Conservation (phyloP, 2,113 vertebrate species). For the Tyto alba region DNA sequence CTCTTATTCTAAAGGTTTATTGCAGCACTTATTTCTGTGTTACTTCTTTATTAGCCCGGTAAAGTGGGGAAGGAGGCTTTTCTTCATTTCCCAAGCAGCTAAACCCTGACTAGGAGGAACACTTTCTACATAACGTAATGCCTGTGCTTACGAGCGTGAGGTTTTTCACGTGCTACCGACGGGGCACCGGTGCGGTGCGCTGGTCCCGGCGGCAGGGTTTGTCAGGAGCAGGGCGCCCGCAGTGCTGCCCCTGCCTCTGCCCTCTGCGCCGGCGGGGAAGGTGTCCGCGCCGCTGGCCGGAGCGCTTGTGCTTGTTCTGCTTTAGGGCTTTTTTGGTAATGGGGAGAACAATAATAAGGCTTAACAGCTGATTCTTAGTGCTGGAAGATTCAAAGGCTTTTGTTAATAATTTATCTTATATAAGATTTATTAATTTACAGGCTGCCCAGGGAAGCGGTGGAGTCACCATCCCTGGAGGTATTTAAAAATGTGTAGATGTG, state of each 20-base stretch:
- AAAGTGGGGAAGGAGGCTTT: neutral
- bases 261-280: too few relatives aligned
- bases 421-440: too few relatives aligned
- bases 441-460: neutral
- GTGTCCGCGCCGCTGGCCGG: rapidly evolving
- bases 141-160: neutral
- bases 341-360: neutral
- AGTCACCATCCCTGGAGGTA: neutral
- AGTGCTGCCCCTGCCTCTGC: neutral
- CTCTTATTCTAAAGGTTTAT: neutral
- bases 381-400: neutral
- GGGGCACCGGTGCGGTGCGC: rapidly evolving
- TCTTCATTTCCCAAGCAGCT: neutral
- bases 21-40: neutral
- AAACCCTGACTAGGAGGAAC: neutral
- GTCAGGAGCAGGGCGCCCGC: rapidly evolving
- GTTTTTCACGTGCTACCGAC: neutral
- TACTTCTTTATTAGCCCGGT: neutral
- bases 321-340: neutral
- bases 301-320: neutral
- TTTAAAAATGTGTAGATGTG: neutral
- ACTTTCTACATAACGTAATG: too few relatives aligned
- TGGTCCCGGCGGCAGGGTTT: rapidly evolving
- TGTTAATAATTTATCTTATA: too few relatives aligned
- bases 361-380: neutral